Evolutionary conservation across 2,113 vertebrate genomes (phyloP), one percentile per base, ranked within the genome.

Genomic region (Cryptotis parvus): DNA sequence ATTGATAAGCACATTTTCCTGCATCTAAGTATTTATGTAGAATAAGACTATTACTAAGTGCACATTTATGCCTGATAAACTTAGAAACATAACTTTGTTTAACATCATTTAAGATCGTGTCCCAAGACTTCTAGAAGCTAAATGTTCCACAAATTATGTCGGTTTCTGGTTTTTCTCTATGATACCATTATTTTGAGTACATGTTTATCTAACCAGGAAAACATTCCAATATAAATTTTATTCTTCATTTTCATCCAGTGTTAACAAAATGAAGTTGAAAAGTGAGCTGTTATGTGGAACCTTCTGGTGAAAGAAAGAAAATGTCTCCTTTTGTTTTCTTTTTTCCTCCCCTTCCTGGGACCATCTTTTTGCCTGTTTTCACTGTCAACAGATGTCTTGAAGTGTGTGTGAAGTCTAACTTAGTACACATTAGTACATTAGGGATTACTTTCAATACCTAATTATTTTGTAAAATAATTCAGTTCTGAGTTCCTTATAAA

Each of bases 241-340:
- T 41, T 78, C 81, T 87, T 75, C 81, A 84, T 85, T 95, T 94
- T 87, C 27, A 84, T 73, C 61, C 33, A 79, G 6, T 88, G 70
- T 91, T 55, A 87, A 68, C 22, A 85, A 80, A 85, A 7, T 11
- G 76, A 91, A 29, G 41, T 74, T 89, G 9, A 81, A 81, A 89
- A 83, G 31, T 78, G 8, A 43, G 2, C 69, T 92, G 52, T 91
- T 6, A 58, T 69, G 72, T 65, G 18, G 27, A 78, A 74, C 6
- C 11, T 89, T 35, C 18, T 65, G 14, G 7, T 75, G 18, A 49
- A 68, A 74, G 10, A 14, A 84, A 70, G 70, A 7, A 72, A 27
- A 14, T 14, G n/a, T 20, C 2, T 61, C 39, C 41, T 91, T 9
- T 33, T 43, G 2, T 79, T 16, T 72, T 77, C 74, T 74, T 43